These are phyloP conservation scores for Trachops cirrhosus DNA, from an alignment of 2,797 vertebrate genomes.

Conservation along the genomic window DNA sequence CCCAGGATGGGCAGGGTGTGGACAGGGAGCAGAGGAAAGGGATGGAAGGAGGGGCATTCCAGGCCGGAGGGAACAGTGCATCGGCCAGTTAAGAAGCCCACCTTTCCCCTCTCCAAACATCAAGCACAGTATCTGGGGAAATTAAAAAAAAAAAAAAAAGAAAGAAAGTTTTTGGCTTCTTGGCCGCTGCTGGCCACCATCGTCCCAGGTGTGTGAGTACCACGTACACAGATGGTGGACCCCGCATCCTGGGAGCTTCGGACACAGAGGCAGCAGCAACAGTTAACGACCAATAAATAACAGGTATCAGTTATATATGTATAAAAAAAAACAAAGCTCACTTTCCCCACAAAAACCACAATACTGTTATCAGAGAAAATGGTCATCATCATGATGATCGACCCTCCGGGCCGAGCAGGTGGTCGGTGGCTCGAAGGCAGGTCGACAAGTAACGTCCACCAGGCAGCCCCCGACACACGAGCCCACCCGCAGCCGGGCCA, in stretches of 20 bases:
- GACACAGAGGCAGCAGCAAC: constrained; percentile 80
- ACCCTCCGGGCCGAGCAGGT: constrained; percentile 61
- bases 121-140: constrained; percentile 46
- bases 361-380: constrained; percentile 76
- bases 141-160: neutral
- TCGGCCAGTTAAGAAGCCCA: constrained; percentile 18
- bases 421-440: constrained; percentile 22
- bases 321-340: constrained; percentile 69
- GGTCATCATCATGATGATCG: neutral
- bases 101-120: constrained; percentile 64
- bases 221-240: constrained; percentile 75
- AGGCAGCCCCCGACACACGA: neutral
- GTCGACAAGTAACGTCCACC: neutral
- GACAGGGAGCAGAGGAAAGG: neutral
- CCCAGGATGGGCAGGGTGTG: fast-evolving
- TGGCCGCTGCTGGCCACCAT: constrained; percentile 74
- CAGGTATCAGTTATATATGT: constrained; percentile 65
- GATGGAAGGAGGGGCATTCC: neutral
- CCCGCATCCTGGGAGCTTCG: constrained; percentile 39
- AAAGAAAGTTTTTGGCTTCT: constrained; percentile 82
- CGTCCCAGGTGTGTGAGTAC: constrained; percentile 64
- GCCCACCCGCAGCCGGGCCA: neutral
- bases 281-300: constrained; percentile 85
- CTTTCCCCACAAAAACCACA: constrained; percentile 78
- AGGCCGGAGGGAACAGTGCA: neutral